Conservation (phyloP, 2,888 invertebrate genomes). For the Drosophila ezoana region DNA sequence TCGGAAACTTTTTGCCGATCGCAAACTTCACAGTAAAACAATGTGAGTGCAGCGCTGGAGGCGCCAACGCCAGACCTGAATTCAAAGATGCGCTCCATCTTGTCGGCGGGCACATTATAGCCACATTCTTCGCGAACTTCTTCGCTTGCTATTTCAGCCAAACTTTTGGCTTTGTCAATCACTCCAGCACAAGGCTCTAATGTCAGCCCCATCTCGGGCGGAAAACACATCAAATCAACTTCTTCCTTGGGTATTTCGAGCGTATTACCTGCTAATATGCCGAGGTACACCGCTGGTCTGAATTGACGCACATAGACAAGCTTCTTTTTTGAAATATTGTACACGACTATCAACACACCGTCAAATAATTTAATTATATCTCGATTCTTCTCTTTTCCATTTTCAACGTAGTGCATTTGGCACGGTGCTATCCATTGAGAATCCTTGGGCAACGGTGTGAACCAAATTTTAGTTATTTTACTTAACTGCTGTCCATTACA, state of each 20-base stretch:
- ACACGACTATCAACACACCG: slow-evolving; percentile 93
- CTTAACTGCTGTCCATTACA: background rate
- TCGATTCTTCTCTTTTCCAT: slow-evolving; percentile 91
- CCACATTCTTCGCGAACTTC: slow-evolving; percentile 96
- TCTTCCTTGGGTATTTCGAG: slow-evolving; percentile 64
- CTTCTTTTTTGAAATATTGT: slow-evolving; percentile 90
- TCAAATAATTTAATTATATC: slow-evolving; percentile 92
- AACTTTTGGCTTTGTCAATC: slow-evolving; percentile 91
- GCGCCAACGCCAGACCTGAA: slow-evolving; percentile 61
- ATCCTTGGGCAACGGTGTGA: slow-evolving; percentile 87
- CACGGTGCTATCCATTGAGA: slow-evolving; percentile 91
- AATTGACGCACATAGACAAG: slow-evolving; percentile 96
- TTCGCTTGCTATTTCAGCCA: slow-evolving; percentile 92
- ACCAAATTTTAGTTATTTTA: slow-evolving; percentile 80
- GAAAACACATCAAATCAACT: slow-evolving; percentile 89
- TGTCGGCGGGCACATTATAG: slow-evolving; percentile 47
- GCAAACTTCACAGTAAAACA: slow-evolving; percentile 63
- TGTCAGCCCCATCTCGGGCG: slow-evolving; percentile 90
- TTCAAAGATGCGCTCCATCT: slow-evolving; percentile 36
- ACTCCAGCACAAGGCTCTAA: slow-evolving; percentile 97
- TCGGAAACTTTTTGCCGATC: slow-evolving; percentile 48
- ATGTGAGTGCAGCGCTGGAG: slow-evolving; percentile 32
- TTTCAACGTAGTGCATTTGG: slow-evolving; percentile 90
- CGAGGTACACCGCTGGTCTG: slow-evolving; percentile 92
- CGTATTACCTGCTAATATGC: slow-evolving; percentile 87